Evolutionary conservation across 2,888 invertebrate species (phyloP).

Genomic region (Trilocha varians): DNA sequence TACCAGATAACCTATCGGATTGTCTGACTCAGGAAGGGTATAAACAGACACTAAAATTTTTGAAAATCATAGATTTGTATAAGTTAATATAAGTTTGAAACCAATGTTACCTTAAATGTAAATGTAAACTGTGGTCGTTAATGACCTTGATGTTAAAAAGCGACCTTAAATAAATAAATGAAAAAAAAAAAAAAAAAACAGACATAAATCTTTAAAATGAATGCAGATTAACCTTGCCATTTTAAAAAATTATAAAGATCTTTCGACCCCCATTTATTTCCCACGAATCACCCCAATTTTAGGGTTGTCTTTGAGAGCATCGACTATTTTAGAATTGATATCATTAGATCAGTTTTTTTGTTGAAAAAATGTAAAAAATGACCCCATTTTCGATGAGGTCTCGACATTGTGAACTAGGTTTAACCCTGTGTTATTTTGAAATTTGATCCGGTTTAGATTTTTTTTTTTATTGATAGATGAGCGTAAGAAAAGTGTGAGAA

Average conservation of each 20-base stretch:
- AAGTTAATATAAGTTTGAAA: no score
- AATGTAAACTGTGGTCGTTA: no score
- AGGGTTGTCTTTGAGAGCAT: slow-evolving; percentile 54
- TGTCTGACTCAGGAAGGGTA: no score
- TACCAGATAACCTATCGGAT: no score
- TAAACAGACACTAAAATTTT: no score
- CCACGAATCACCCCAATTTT: slow-evolving; percentile 65
- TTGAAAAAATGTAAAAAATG: slow-evolving; percentile 42
- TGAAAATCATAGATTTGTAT: no score
- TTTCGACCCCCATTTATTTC: slow-evolving; percentile 41
- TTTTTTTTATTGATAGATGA: slow-evolving; percentile 15
- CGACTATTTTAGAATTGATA: slow-evolving; percentile 57
- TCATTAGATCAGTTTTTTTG: slow-evolving; percentile 34
- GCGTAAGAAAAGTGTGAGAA: background rate
- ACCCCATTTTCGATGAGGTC: slow-evolving; percentile 68
- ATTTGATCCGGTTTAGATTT: slow-evolving; percentile 50
- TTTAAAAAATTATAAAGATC: slow-evolving; percentile 31
- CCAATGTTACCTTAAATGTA: no score
- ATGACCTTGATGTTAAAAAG: no score
- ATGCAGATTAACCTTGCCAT: slow-evolving; percentile 48
- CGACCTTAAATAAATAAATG: no score
- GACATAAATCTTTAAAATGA: slow-evolving; percentile 28
- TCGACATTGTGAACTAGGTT: slow-evolving; percentile 56
- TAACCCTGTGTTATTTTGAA: slow-evolving; percentile 61
- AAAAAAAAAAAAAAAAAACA: no score